Base-by-base conservation (phyloP, 2,888 invertebrate species). In the Scaptomyza tumidula region DNA sequence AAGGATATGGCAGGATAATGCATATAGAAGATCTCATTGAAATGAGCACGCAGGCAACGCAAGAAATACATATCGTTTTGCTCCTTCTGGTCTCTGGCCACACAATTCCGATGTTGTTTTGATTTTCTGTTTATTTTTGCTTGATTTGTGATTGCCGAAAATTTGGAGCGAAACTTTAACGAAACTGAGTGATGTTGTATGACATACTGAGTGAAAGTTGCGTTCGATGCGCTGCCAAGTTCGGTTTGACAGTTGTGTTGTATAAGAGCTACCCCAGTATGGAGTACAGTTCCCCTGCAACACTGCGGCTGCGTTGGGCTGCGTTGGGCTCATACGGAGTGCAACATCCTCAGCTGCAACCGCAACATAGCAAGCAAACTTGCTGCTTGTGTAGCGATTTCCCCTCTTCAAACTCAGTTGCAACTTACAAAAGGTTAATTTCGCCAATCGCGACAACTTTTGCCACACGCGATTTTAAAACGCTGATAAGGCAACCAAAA, bases 1-100 rank as follows among this genome's bases (percentile, higher is more conserved):
- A 86, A 9, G 4, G 86, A 79, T n/a, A 90, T 73, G n/a, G 69
- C 58, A 0, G 80, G 81, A 58, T 90, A 86, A 50, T 90, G 78
- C 10, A 59, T 62, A 9, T 74, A 57, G 55, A 90, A 88, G 56
- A 90, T 78, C 50, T 75, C 71, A 43, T 75, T 69, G 24, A 86
- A 53, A 4, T 44, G 31, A 0, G 39, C 29, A 27, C 71, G 70
- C 27, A 89, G 16, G 31, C 53, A 54, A 16, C 64, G 80, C 35
- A 82, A 43, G 3, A 73, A 19, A 54, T 83, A 75, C 89, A 85
- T 85, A 10, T 56, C 11, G 24, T 14, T 10, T 14, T 24, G 2
- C n/a, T 0, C 10, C 33, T 50, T 39, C 49, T 39, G 41, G 19
- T 33, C 45, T 3, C 41, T 46, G 6, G 7, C 14, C 24, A 50